These are phyloP conservation scores for Larimichthys crocea DNA, from an alignment of 2,113 vertebrate genomes.

Conservation along the genomic window DNA sequence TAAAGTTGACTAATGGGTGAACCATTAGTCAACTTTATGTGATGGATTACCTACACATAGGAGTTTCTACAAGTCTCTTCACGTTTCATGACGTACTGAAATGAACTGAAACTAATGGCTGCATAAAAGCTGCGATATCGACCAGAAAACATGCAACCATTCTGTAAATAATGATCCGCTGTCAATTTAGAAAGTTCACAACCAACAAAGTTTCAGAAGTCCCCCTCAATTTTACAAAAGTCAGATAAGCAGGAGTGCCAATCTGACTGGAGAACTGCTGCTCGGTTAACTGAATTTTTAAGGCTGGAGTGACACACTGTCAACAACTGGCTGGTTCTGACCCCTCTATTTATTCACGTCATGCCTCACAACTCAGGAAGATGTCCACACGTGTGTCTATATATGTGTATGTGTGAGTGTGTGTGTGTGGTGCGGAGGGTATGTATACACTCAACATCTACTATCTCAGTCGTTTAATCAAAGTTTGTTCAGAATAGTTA, in stretches of 20 bases:
- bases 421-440: neutral
- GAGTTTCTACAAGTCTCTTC: constrained; percentile 11
- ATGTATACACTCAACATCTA: neutral
- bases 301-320: neutral
- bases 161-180: neutral
- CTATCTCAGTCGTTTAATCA: constrained; percentile 36
- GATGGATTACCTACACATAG: no score
- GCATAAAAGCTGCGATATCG: neutral
- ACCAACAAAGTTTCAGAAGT: neutral
- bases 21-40: no score
- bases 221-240: neutral
- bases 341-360: constrained; percentile 1
- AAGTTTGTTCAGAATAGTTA: constrained; percentile 71
- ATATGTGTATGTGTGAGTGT: neutral
- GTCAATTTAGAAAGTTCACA: neutral
- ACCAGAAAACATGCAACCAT: neutral
- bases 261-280: neutral
- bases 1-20: neutral
- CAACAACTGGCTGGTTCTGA: neutral
- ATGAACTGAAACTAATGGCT: neutral
- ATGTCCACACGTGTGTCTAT: neutral
- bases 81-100: neutral
- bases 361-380: neutral
- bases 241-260: no score
- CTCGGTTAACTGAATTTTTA: neutral